Base-by-base conservation (phyloP, 2,888 invertebrate genomes). In the Lithodes maja region DNA sequence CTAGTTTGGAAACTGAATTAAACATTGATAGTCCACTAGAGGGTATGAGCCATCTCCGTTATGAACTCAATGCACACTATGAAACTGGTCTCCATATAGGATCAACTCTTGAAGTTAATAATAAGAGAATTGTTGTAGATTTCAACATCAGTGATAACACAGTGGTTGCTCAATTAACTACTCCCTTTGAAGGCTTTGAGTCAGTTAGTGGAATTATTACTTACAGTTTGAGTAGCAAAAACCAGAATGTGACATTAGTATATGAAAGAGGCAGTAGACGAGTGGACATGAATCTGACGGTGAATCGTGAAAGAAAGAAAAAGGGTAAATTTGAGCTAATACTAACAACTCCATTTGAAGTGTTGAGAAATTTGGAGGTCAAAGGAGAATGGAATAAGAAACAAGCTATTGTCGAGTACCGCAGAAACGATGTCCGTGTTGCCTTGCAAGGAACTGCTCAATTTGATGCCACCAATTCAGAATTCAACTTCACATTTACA, bases 321-420 rank as follows among this genome's bases (percentile, higher is more conserved):
- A 78, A 75, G 54, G 87, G 90, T 75, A 78, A 53, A 49, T 83
- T 91, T 49, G 52, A 50, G 3, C 55, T 91, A 2, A 68, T n/a
- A 0, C 87, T 91, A 2, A 87, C 78, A 15, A 89, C 91, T 50
- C 91, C 91, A 12, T 91, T 90, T 74, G 82, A 89, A 49, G 52
- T 87, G 5, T 53, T 90, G 15, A 81, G 77, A 61, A 80, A 71
- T 3, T 61, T 91, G 15, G 82, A 74, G 50, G 74, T 91, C n/a
- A 54, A 85, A 17, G 91, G 86, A 49, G 78, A 49, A 5, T 91
- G 90, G 90, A 80, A 79, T n/a, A 87, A 87, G 52, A 52, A 77
- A n/a, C 75, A 53, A 53, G 89, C 86, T 5, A 80, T 53, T 12
- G 87, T 89, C 12, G 79, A 83, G 12, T 90, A 90, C 71, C 52